phyloP scores from a whole-genome alignment of 1,140 invertebrate genomes.

The Cotesia typhae region DNA sequence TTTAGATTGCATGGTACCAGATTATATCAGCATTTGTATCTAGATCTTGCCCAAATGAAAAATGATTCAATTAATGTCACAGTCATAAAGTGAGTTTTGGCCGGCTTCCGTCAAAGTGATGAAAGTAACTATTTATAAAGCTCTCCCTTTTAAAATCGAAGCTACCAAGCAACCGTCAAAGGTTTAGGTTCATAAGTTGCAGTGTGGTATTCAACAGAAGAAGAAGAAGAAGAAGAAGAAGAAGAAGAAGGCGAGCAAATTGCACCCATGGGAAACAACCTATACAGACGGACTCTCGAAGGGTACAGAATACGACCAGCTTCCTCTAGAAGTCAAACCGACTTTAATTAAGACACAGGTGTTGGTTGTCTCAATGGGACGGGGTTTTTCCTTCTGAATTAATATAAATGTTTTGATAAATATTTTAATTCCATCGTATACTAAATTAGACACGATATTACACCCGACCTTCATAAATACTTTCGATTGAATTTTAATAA shows the following conservation, averaged over 20 bases:
- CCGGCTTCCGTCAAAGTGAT: background rate
- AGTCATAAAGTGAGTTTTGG: background rate
- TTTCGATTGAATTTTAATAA: slow-evolving; percentile 1
- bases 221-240: background rate
- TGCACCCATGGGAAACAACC: slow-evolving; percentile 52
- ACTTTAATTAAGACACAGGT: slow-evolving; percentile 61
- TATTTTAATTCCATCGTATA: slow-evolving; percentile 24
- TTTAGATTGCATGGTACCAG: background rate
- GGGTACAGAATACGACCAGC: slow-evolving; percentile 37
- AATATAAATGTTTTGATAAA: slow-evolving; percentile 31
- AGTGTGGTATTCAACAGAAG: background rate
- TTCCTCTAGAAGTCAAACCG: slow-evolving; percentile 47
- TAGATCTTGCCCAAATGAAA: background rate
- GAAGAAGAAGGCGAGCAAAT: slow-evolving; percentile 41
- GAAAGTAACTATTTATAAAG: slow-evolving; percentile 2
- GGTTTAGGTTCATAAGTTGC: slow-evolving; percentile 8
- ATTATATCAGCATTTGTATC: background rate
- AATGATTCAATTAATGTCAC: background rate
- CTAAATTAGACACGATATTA: background rate
- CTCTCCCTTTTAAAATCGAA: background rate
- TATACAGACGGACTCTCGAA: slow-evolving; percentile 31
- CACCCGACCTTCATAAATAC: background rate
- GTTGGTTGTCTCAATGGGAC: slow-evolving; percentile 2
- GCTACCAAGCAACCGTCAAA: background rate
- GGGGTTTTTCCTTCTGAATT: slow-evolving; percentile 23